phyloP scores from a whole-genome alignment of 1,140 invertebrate genomes.

The Drosophila yakuba region DNA sequence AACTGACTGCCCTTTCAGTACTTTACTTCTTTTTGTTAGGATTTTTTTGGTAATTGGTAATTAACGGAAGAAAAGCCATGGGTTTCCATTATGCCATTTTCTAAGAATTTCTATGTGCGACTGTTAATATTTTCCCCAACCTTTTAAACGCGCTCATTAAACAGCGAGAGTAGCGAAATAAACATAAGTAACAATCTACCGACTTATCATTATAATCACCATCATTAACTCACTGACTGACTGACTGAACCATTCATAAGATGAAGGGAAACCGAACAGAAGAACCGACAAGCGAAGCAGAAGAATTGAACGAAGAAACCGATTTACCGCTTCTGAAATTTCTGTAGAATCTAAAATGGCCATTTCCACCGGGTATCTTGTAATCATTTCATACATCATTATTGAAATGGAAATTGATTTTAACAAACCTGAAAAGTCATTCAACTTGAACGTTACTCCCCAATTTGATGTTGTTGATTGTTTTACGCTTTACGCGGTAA shows the following conservation, averaged over 20 bases:
- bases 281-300: conserved; percentile 18
- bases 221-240: conserved; percentile 79
- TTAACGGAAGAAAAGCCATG: conserved; percentile 26
- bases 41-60: conserved; percentile 13
- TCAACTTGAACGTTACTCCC: conserved; percentile 64
- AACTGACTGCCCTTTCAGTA: conserved; percentile 29
- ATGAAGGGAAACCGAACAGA: conserved; percentile 22
- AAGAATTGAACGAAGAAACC: conserved; percentile 10
- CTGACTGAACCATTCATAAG: conserved; percentile 51
- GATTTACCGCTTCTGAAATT: conserved; percentile 29
- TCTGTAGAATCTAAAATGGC: conserved; percentile 50
- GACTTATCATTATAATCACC: conserved; percentile 63
- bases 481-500: conserved; percentile 33
- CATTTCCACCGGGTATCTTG: conserved; percentile 19
- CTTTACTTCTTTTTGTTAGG: neutral
- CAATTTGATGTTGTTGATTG: conserved; percentile 27
- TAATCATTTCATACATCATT: conserved; percentile 45
- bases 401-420: conserved; percentile 70
- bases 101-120: conserved; percentile 3
- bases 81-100: conserved; percentile 27
- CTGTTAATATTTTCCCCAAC: conserved; percentile 8
- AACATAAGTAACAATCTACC: conserved; percentile 61
- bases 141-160: conserved; percentile 48
- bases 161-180: conserved; percentile 36
- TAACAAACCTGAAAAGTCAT: conserved; percentile 59